Conservation (phyloP, 2,113 vertebrate genomes). For the Gnathonemus longibarbis region DNA sequence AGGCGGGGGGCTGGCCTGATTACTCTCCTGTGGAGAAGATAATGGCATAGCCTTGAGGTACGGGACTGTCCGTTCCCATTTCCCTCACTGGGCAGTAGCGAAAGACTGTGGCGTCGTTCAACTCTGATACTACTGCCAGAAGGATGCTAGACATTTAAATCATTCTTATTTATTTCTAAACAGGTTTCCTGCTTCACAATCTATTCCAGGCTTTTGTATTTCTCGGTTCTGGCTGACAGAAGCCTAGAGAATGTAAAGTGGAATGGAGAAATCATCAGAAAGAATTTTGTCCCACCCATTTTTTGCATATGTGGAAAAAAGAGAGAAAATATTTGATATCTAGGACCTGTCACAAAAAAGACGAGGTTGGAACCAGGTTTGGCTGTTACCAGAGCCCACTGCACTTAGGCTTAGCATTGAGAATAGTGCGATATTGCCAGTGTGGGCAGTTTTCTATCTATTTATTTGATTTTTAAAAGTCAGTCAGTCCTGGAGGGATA, state of each 20-base stretch:
- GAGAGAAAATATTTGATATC: background rate
- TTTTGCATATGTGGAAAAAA: background rate
- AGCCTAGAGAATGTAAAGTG: background rate
- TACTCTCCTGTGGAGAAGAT: conserved; percentile 50
- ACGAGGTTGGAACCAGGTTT: background rate
- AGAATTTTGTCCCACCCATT: background rate
- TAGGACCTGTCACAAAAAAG: background rate
- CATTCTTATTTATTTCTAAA: background rate
- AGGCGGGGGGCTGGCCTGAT: conserved; percentile 33
- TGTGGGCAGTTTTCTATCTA: background rate
- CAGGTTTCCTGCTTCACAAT: background rate
- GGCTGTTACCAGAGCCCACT: background rate
- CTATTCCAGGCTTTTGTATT: background rate
- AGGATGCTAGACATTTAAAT: background rate
- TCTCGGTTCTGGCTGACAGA: background rate
- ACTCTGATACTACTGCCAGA: background rate
- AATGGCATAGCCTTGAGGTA: conserved; percentile 50
- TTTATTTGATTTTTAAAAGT: background rate
- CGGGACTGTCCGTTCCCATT: conserved; percentile 32
- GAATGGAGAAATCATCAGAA: background rate
- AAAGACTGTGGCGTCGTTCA: background rate
- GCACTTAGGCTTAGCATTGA: background rate
- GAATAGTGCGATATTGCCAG: background rate
- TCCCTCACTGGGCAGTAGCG: background rate
- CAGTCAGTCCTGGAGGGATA: background rate